These are phyloP conservation scores for Psix sp. DNA, from an alignment of 1,140 invertebrate genomes.

Conservation along the genomic window DNA sequence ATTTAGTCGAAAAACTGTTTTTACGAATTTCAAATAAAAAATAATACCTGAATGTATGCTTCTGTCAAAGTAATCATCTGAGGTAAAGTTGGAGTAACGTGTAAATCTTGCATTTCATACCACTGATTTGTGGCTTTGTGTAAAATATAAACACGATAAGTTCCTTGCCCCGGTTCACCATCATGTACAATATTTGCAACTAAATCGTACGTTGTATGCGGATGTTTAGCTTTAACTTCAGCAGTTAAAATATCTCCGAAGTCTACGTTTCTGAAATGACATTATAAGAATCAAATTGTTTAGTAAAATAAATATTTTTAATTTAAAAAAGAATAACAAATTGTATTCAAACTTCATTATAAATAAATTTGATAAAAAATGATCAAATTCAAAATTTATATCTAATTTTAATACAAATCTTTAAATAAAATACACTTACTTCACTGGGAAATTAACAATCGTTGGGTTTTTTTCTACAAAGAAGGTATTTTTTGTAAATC, in stretches of 20 bases:
- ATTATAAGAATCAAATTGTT: not conserved
- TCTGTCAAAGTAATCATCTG: slow-evolving; percentile 99
- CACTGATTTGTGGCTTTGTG: slow-evolving; percentile 93
- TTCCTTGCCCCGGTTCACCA: slow-evolving; percentile 94
- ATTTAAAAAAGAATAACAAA: no score
- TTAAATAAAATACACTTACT: slow-evolving; percentile 81
- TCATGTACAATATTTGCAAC: slow-evolving; percentile 99
- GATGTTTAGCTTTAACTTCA: slow-evolving; percentile 87
- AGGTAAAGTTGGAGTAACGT: slow-evolving; percentile 97
- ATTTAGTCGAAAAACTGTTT: not conserved
- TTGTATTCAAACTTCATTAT: no score
- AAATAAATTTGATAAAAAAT: no score
- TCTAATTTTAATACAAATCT: not conserved
- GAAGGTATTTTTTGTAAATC: slow-evolving; percentile 99
- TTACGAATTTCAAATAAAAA: not conserved
- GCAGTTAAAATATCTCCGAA: slow-evolving; percentile 96
- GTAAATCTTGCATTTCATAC: slow-evolving; percentile 99
- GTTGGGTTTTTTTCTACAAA: slow-evolving; percentile 99
- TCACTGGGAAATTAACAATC: slow-evolving; percentile 99
- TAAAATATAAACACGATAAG: slow-evolving; percentile 96
- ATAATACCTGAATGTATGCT: slow-evolving; percentile 92
- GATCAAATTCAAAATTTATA: no score
- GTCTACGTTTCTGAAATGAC: slow-evolving; percentile 91
- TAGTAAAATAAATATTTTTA: no score
- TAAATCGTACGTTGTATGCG: slow-evolving; percentile 94